Percentiles rank a stretch among this genome's conserved stretches.
Conservation (phyloP, 1,140 invertebrate species). For the Rhagoletis pomonella region DNA sequence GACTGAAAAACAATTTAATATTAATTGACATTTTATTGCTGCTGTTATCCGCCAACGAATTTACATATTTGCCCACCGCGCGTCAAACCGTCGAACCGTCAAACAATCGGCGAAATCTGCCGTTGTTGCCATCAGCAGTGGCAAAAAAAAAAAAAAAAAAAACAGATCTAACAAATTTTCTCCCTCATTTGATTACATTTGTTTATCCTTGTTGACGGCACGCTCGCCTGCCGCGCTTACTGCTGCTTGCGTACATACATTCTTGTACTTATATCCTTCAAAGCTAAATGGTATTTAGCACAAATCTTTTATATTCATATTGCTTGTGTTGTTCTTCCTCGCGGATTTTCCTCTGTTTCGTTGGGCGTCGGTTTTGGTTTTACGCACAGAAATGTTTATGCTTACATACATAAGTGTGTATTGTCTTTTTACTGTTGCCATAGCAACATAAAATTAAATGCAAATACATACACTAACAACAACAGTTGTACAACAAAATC, state of each 20-base stretch:
- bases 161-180: not conserved
- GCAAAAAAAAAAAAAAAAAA: too few relatives aligned
- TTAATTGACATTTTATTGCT: conserved; percentile 20
- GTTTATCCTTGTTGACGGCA: conserved; percentile 13
- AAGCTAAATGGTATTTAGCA: not conserved
- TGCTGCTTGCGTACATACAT: not conserved
- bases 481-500: not conserved
- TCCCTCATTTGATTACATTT: conserved; percentile 5
- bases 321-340: not conserved
- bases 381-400: not conserved
- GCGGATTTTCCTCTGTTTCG: not conserved
- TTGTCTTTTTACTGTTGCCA: not conserved
- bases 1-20: not conserved
- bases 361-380: not conserved
- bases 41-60: conserved; percentile 1
- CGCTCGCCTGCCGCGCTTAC: not conserved
- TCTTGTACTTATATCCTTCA: not conserved
- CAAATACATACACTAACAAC: not conserved
- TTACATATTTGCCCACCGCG: not conserved
- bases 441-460: not conserved
- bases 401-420: not conserved
- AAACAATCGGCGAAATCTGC: not conserved
- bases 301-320: not conserved
- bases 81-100: conserved; percentile 25
- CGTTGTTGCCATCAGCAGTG: not conserved